A percentile compares a stretch with the other conserved stretches of the same genome.
Evolutionary conservation across 2,113 vertebrate species (phyloP).

Genomic region (Spea multiplicata): DNA sequence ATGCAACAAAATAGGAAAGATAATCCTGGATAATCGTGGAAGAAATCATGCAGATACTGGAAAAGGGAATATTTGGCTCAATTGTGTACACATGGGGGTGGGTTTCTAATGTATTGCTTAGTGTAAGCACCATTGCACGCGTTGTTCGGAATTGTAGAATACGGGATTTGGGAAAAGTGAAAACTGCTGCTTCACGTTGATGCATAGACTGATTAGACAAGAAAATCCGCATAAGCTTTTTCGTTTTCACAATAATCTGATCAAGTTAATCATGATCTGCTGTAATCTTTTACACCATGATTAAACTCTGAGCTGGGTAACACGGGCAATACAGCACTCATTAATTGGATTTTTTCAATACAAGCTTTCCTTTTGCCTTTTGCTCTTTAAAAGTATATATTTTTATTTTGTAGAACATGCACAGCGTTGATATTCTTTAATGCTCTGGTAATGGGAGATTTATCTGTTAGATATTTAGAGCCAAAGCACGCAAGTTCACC

Average conservation of each 20-base stretch:
- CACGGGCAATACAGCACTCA: background rate
- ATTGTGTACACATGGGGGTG: no score
- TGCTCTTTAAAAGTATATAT: background rate
- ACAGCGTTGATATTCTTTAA: no score
- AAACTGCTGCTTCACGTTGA: background rate
- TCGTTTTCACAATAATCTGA: slow-evolving; percentile 21
- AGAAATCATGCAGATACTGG: no score
- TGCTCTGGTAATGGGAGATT: no score
- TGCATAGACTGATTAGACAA: background rate
- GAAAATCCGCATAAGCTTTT: background rate
- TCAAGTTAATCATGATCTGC: slow-evolving; percentile 30
- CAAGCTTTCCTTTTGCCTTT: background rate
- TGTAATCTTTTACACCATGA: slow-evolving; percentile 14
- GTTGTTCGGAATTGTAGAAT: no score
- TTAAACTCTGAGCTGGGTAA: background rate
- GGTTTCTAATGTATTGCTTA: no score
- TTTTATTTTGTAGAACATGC: no score
- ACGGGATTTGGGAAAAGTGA: no score
- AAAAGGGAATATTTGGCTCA: no score
- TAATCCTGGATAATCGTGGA: no score
- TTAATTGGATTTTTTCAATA: background rate
- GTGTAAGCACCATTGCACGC: no score
- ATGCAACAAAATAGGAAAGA: no score
- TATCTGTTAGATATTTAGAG: background rate
- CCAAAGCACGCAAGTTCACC: slow-evolving; percentile 7